A percentile compares a stretch with the other conserved stretches of the same genome.
These are phyloP conservation scores for Teleogryllus occipitalis DNA, from an alignment of 1,140 invertebrate species.

Conservation along the genomic window DNA sequence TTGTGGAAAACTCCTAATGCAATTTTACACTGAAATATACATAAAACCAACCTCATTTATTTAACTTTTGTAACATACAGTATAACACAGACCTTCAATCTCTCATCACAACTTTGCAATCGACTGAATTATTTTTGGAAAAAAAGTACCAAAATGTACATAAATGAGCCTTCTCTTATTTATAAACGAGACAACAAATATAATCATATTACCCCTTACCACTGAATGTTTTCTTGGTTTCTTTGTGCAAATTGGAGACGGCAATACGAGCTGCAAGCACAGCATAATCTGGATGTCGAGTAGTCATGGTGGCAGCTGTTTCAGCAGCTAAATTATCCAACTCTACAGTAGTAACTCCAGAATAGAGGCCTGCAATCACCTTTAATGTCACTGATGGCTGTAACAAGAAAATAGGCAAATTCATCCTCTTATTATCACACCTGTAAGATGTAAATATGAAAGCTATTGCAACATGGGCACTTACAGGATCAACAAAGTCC, in stretches of 20 bases:
- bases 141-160: too few relatives aligned
- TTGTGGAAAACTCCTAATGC: too few relatives aligned
- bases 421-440: background rate
- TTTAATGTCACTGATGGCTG: conserved; percentile 74
- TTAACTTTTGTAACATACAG: too few relatives aligned
- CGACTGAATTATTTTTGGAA: too few relatives aligned
- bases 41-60: too few relatives aligned
- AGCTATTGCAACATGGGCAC: conserved; percentile 30
- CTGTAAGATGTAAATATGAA: background rate
- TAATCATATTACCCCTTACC: conserved; percentile 43
- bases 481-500: conserved; percentile 93
- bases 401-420: background rate
- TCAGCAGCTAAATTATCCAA: conserved; percentile 96
- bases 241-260: conserved; percentile 95
- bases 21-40: too few relatives aligned
- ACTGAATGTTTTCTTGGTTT: conserved; percentile 84
- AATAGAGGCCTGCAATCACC: conserved; percentile 89
- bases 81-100: too few relatives aligned
- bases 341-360: conserved; percentile 93
- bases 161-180: too few relatives aligned
- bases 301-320: conserved; percentile 92
- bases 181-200: too few relatives aligned
- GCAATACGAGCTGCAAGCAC: conserved; percentile 91
- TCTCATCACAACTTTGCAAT: too few relatives aligned
- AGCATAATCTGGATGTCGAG: conserved; percentile 95